These are phyloP conservation scores for Chitala chitala DNA, from an alignment of 2,113 vertebrate species.

Conservation along the genomic window DNA sequence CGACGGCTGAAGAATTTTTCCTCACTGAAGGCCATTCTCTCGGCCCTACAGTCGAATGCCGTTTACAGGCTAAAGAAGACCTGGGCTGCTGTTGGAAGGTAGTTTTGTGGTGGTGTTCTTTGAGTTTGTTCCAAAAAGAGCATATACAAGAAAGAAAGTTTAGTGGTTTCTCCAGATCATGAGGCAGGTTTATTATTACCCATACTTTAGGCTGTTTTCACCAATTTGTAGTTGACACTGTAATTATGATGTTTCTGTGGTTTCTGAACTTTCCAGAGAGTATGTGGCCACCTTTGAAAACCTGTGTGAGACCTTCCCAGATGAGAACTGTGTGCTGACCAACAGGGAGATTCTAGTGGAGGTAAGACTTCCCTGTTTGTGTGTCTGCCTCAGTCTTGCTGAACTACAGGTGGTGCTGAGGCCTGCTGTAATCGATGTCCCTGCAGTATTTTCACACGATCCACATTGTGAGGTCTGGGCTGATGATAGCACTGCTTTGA, in stretches of 20 bases:
- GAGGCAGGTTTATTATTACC: neutral
- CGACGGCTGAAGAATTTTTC: slow-evolving; percentile 75
- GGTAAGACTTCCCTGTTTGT: slow-evolving; percentile 58
- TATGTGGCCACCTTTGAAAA: slow-evolving; percentile 61
- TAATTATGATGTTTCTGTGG: neutral
- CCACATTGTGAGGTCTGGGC: too few relatives aligned
- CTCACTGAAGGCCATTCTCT: slow-evolving; percentile 76
- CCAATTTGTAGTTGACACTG: neutral
- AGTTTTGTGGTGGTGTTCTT: slow-evolving; percentile 17
- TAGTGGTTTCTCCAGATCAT: neutral
- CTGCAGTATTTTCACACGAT: too few relatives aligned
- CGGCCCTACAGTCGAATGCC: slow-evolving; percentile 80
- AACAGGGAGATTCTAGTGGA: slow-evolving; percentile 69
- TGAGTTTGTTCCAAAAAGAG: neutral
- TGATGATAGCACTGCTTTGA: too few relatives aligned
- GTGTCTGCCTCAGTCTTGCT: too few relatives aligned
- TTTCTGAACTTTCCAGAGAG: slow-evolving; percentile 60
- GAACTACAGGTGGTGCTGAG: too few relatives aligned
- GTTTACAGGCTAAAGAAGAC: slow-evolving; percentile 80
- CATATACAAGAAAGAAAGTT: neutral
- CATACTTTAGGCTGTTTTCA: neutral
- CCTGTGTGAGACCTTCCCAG: slow-evolving; percentile 77
- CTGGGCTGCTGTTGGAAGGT: slow-evolving; percentile 76
- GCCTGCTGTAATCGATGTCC: too few relatives aligned
- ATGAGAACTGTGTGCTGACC: slow-evolving; percentile 75